Percentiles rank a stretch among this genome's conserved stretches.
Evolutionary conservation across 2,888 invertebrate genomes (phyloP).

Genomic region (Calameuta idolon): DNA sequence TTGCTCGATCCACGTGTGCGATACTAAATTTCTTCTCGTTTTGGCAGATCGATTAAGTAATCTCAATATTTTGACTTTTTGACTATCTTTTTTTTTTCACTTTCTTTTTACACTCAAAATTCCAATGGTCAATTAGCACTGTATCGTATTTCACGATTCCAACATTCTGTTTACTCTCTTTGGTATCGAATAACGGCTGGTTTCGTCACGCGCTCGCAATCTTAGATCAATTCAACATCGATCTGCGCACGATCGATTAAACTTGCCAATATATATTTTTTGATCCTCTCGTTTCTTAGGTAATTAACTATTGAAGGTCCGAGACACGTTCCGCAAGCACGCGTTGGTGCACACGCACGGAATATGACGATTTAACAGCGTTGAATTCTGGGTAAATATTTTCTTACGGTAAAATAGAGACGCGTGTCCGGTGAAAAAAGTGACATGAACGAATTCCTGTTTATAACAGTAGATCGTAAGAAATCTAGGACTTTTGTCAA

Average conservation of each 20-base stretch:
- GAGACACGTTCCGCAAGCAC: neutral
- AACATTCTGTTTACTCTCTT: neutral
- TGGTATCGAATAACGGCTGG: neutral
- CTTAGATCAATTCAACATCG: neutral
- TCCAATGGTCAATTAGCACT: neutral
- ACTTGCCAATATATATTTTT: neutral
- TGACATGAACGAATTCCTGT: neutral
- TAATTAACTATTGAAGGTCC: neutral
- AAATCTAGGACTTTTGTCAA: neutral
- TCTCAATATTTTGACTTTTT: neutral
- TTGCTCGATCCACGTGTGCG: neutral
- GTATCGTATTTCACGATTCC: neutral
- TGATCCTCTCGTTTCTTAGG: neutral
- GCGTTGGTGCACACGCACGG: neutral
- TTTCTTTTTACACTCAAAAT: neutral
- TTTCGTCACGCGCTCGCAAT: neutral
- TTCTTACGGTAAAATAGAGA: neutral
- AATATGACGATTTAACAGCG: neutral
- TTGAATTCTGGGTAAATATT: neutral
- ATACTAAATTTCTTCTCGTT: neutral
- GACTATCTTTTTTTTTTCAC: no score
- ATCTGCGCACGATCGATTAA: constrained; percentile 2
- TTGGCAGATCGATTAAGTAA: neutral
- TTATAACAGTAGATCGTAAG: neutral
- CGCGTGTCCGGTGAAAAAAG: neutral